A percentile compares a stretch with the other conserved stretches of the same genome.
These are phyloP conservation scores for Pristionchus exspectatus DNA, from an alignment of 2,888 invertebrate species.

Conservation along the genomic window DNA sequence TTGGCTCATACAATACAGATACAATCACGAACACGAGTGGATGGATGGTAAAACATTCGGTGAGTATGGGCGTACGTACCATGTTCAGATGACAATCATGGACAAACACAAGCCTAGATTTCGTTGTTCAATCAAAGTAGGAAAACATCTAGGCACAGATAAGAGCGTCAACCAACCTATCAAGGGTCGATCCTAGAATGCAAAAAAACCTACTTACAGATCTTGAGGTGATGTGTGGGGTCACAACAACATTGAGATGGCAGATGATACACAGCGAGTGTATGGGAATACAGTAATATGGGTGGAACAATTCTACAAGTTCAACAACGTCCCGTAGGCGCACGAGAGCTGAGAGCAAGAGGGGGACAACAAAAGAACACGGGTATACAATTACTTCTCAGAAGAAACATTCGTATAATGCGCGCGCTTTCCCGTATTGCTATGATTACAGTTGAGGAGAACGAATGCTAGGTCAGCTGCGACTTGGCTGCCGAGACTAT, in stretches of 20 bases:
- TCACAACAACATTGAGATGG: constrained; percentile 29
- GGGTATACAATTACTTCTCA: constrained; percentile 34
- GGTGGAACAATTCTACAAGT: constrained; percentile 22
- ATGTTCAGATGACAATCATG: constrained; percentile 36
- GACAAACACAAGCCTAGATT: constrained; percentile 31
- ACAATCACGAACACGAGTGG: constrained; percentile 24
- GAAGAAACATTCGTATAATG: constrained; percentile 42
- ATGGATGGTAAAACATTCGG: constrained; percentile 50
- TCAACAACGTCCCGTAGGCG: constrained; percentile 32
- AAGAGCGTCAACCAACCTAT: constrained; percentile 53
- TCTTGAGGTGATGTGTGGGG: constrained; percentile 39
- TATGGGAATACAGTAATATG: constrained; percentile 13
- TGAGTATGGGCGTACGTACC: constrained; percentile 28
- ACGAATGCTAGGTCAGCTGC: constrained; percentile 20
- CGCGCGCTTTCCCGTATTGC: constrained; percentile 33
- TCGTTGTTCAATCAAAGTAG: constrained; percentile 42
- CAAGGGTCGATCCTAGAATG: constrained; percentile 52
- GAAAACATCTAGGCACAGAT: constrained; percentile 55
- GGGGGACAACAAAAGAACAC: constrained; percentile 15
- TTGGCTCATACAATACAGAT: constrained; percentile 29
- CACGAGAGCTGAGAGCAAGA: constrained; percentile 27
- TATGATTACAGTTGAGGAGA: background rate
- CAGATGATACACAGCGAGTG: constrained; percentile 10
- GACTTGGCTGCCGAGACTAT: constrained; percentile 19
- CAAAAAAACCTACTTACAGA: constrained; percentile 50